Percentiles rank a stretch among this genome's conserved stretches.
Evolutionary conservation across 2,797 vertebrate genomes (phyloP).

Genomic region (Lutra lutra): DNA sequence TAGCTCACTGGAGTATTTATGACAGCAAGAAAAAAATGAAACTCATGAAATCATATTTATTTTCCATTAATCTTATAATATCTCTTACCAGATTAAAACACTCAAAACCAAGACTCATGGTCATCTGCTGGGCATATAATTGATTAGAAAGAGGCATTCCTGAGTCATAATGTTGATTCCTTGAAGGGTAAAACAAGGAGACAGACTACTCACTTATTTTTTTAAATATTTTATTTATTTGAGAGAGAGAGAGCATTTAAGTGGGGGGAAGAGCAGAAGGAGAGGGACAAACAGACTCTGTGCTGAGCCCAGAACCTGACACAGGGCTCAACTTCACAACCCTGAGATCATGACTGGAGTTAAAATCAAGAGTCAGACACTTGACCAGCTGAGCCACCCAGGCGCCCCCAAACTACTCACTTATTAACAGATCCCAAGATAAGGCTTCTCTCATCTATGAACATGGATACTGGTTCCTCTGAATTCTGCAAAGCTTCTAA

Average conservation of each 20-base stretch:
- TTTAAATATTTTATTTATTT: not conserved
- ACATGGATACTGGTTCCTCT: not conserved
- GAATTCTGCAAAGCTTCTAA: constrained; percentile 30
- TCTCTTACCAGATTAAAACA: constrained; percentile 37
- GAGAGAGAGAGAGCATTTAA: not conserved
- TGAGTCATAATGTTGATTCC: not conserved
- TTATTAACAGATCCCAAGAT: not conserved
- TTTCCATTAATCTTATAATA: constrained; percentile 51
- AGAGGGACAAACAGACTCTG: not conserved
- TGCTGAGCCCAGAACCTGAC: not conserved
- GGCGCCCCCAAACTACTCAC: not conserved
- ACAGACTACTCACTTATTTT: not conserved
- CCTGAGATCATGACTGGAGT: not conserved
- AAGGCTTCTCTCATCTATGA: not conserved
- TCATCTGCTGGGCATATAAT: not conserved
- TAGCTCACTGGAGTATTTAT: not conserved
- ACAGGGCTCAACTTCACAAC: not conserved
- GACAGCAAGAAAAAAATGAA: constrained; percentile 30
- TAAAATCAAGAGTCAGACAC: not conserved
- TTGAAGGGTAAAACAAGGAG: constrained; percentile 13
- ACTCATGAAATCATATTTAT: constrained; percentile 32
- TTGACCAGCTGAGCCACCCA: not conserved
- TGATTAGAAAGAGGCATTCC: not conserved
- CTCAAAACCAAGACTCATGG: constrained; percentile 10
- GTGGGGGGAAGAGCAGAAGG: not conserved